Conservation (phyloP, 2,113 vertebrate species). For the Mormoops blainvillei region DNA sequence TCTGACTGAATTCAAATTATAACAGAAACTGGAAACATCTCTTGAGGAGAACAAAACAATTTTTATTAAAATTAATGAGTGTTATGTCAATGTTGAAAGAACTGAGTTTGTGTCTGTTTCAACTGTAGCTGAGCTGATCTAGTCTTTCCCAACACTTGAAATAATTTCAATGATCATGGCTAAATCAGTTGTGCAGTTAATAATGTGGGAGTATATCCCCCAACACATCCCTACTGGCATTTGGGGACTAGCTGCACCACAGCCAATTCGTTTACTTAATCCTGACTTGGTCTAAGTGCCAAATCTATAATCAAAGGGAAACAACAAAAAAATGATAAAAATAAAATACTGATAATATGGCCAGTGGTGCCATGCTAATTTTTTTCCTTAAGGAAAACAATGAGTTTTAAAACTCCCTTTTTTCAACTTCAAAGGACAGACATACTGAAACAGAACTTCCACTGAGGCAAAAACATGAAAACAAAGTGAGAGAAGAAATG, state of each 20-base stretch:
- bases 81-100: background rate
- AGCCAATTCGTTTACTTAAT: background rate
- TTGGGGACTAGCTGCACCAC: background rate
- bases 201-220: background rate
- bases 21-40: conserved; percentile 32
- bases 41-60: background rate
- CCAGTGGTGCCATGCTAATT: background rate
- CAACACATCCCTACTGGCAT: background rate
- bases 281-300: background rate
- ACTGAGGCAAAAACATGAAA: background rate
- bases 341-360: background rate
- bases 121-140: background rate
- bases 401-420: background rate
- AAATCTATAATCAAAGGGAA: background rate
- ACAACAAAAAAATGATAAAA: background rate
- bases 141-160: background rate
- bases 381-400: background rate
- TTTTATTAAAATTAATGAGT: conserved; percentile 52
- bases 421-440: background rate
- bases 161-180: background rate
- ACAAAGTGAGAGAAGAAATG: background rate
- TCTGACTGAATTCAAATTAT: background rate
- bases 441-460: background rate
- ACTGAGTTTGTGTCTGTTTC: background rate
- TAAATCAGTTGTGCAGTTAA: background rate